A percentile compares a stretch with the other conserved stretches of the same genome.
Conservation (phyloP, 2,888 invertebrate species). For the Eudemis profundana region DNA sequence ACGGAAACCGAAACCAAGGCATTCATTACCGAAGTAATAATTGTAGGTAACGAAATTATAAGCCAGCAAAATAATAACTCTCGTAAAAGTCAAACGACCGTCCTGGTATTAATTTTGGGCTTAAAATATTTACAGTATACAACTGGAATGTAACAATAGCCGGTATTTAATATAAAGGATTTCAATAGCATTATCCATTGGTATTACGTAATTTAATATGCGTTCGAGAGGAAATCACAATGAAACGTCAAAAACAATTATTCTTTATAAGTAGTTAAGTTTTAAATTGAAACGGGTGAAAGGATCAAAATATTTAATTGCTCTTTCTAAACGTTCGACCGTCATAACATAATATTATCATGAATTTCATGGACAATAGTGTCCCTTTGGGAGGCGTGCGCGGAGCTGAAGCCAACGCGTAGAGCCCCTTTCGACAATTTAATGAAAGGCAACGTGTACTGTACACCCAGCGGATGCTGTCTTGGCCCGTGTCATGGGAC, state of each 20-base stretch:
- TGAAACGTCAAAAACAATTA: constrained; percentile 16
- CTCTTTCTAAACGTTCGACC: too few relatives aligned
- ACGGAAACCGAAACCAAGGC: background rate
- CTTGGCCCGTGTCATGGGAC: too few relatives aligned
- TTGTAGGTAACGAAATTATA: background rate
- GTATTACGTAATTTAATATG: constrained; percentile 1
- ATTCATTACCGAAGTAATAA: background rate
- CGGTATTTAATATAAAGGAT: background rate
- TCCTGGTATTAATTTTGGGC: background rate
- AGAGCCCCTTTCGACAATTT: too few relatives aligned
- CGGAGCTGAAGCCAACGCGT: too few relatives aligned
- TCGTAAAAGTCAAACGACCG: too few relatives aligned
- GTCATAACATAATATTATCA: too few relatives aligned
- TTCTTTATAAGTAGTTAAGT: constrained; percentile 13
- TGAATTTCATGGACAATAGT: too few relatives aligned
- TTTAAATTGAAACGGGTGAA: constrained; percentile 10
- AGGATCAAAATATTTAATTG: background rate
- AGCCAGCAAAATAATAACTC: background rate
- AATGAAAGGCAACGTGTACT: too few relatives aligned
- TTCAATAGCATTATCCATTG: background rate
- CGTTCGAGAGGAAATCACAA: constrained; percentile 8
- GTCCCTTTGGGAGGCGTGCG: too few relatives aligned
- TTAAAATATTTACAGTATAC: background rate
- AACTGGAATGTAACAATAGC: background rate
- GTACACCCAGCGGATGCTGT: too few relatives aligned